Evolutionary conservation across 2,888 invertebrate species (phyloP).

Genomic region (Liposcelis brunnea): DNA sequence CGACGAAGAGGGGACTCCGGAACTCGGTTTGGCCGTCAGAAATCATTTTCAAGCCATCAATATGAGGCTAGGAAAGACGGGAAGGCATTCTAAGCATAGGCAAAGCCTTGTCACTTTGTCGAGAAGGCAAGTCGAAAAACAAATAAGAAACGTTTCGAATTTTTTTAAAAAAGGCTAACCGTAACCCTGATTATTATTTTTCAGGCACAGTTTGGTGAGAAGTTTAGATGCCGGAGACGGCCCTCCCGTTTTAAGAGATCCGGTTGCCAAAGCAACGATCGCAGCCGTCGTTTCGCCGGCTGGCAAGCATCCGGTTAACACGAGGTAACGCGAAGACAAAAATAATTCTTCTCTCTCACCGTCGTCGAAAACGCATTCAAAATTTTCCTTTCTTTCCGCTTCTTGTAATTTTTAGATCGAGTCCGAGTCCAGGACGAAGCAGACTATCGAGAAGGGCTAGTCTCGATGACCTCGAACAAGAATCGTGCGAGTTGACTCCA

Average conservation of each 20-base stretch:
- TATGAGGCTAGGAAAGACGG: constrained; percentile 51
- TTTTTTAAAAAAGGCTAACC: too few relatives aligned
- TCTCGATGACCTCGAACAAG: constrained; percentile 64
- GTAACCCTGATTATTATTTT: constrained; percentile 11
- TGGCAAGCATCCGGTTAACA: too few relatives aligned
- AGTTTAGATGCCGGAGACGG: constrained; percentile 54
- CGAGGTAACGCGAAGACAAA: too few relatives aligned
- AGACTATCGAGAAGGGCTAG: constrained; percentile 49
- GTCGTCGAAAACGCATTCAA: too few relatives aligned
- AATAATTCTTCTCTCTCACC: too few relatives aligned
- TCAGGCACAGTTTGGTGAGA: constrained; percentile 59
- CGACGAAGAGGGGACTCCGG: constrained; percentile 71
- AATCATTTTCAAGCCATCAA: constrained; percentile 81
- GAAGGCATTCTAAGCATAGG: constrained; percentile 56
- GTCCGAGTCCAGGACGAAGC: constrained; percentile 10
- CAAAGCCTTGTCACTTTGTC: constrained; percentile 74
- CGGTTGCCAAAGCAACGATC: constrained; percentile 12
- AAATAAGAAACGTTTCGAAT: background rate
- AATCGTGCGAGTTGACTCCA: constrained; percentile 65
- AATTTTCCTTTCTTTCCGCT: background rate
- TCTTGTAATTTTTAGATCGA: constrained; percentile 22
- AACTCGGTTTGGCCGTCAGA: constrained; percentile 65
- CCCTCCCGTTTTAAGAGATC: constrained; percentile 39
- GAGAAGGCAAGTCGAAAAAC: constrained; percentile 33
- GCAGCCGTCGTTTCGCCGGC: background rate